phyloP scores from a whole-genome alignment of 2,888 invertebrate species.

The Perithous albicinctus region DNA sequence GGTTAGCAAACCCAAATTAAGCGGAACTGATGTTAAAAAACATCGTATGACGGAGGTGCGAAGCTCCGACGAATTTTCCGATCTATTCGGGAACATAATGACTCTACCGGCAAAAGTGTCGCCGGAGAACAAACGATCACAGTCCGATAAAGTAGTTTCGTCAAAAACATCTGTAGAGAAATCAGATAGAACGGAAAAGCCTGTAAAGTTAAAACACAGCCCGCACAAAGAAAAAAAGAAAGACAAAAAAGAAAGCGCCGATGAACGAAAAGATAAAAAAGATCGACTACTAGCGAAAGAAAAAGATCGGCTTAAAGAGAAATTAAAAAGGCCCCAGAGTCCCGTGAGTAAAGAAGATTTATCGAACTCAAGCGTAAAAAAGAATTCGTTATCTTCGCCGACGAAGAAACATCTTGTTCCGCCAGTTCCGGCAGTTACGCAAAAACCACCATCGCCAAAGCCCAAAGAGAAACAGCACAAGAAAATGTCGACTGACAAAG shows the following conservation, averaged over 20 bases:
- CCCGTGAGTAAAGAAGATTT: conserved; percentile 80
- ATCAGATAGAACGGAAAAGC: conserved; percentile 86
- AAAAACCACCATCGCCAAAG: conserved; percentile 79
- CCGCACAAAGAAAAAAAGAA: conserved; percentile 86
- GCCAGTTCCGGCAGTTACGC: conserved; percentile 74
- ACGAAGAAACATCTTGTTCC: conserved; percentile 82
- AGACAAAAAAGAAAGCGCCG: conserved; percentile 83
- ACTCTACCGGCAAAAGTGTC: conserved; percentile 89
- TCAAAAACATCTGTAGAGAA: conserved; percentile 85
- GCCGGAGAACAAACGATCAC: conserved; percentile 88
- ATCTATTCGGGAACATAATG: conserved; percentile 93
- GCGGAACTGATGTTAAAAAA: conserved; percentile 85
- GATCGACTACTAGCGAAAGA: conserved; percentile 87
- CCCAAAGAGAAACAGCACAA: conserved; percentile 82
- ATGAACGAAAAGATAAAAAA: conserved; percentile 85
- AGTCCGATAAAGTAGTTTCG: conserved; percentile 80
- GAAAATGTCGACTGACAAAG: conserved; percentile 77
- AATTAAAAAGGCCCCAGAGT: conserved; percentile 85
- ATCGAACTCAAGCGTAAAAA: conserved; percentile 30
- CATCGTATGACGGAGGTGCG: conserved; percentile 84
- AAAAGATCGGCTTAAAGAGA: conserved; percentile 86
- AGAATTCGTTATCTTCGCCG: conserved; percentile 74
- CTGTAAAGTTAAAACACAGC: conserved; percentile 85
- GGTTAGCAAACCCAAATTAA: conserved; percentile 90
- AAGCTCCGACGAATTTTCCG: conserved; percentile 89